Evolutionary conservation across 2,113 vertebrate genomes (phyloP).

Genomic region (Tragelaphus scriptus): DNA sequence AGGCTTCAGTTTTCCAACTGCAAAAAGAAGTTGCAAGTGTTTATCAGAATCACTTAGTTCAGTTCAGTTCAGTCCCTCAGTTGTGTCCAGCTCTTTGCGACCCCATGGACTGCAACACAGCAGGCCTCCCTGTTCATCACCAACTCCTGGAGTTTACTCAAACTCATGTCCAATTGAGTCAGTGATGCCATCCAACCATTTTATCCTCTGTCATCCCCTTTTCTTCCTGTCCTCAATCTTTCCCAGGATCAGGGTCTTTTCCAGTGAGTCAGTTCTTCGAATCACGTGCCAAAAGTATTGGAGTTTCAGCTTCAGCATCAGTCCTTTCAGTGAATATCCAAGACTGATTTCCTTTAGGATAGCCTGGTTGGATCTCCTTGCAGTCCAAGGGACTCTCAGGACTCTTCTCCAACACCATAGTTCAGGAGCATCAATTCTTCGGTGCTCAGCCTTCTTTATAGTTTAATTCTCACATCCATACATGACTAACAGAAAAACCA

Average conservation of each 20-base stretch:
- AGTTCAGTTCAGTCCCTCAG: neutral
- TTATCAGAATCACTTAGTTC: neutral
- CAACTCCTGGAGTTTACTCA: neutral
- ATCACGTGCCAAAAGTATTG: neutral
- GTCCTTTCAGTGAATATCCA: neutral
- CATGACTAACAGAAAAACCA: neutral
- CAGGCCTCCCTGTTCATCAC: neutral
- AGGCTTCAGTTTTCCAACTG: neutral
- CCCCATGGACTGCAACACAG: neutral
- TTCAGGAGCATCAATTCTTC: neutral
- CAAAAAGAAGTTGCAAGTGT: neutral
- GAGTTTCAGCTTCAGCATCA: neutral
- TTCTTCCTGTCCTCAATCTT: neutral
- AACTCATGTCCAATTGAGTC: neutral
- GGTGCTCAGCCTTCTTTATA: neutral
- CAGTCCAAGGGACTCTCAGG: neutral
- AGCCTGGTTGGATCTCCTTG: neutral
- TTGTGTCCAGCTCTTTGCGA: accelerated
- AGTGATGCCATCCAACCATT: neutral
- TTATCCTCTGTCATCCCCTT: neutral
- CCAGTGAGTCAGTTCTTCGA: neutral
- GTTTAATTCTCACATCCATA: neutral
- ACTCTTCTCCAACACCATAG: neutral
- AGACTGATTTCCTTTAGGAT: neutral
- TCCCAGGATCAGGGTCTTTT: neutral